Conservation (phyloP, 2,888 invertebrate genomes). For the Macrostomum cliftonense region DNA sequence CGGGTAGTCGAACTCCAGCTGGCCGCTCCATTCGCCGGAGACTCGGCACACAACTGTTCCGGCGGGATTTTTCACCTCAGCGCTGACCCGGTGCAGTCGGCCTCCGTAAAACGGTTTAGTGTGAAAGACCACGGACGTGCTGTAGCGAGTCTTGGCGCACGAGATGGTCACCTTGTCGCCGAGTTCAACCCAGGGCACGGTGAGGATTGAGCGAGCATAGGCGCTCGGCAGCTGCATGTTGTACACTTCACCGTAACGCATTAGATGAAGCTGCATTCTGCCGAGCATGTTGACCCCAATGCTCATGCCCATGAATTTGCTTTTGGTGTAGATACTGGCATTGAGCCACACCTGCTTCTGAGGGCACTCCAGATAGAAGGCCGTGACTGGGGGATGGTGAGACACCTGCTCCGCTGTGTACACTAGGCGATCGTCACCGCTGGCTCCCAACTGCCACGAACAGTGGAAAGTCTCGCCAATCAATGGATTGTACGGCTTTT, state of each 20-base stretch:
- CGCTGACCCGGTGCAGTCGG: slow-evolving; percentile 39
- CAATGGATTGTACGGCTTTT: slow-evolving; percentile 44
- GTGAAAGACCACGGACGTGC: slow-evolving; percentile 39
- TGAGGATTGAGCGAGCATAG: slow-evolving; percentile 41
- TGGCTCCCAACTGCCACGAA: slow-evolving; percentile 34
- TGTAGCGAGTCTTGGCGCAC: slow-evolving; percentile 36
- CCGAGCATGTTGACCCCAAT: slow-evolving; percentile 40
- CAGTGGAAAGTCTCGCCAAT: slow-evolving; percentile 43
- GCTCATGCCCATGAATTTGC: slow-evolving; percentile 42
- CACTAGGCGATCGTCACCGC: slow-evolving; percentile 15
- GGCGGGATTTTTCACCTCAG: slow-evolving; percentile 37
- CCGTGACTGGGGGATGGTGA: slow-evolving; percentile 42
- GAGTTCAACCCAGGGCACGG: slow-evolving; percentile 41
- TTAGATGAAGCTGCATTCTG: slow-evolving; percentile 18
- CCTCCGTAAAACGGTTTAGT: slow-evolving; percentile 43
- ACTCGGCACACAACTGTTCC: slow-evolving; percentile 33
- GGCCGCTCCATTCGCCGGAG: slow-evolving; percentile 41
- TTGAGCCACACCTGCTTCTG: slow-evolving; percentile 38
- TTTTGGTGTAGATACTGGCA: slow-evolving; percentile 40
- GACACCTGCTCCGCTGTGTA: slow-evolving; percentile 42
- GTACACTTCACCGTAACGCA: slow-evolving; percentile 36
- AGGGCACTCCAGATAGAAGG: slow-evolving; percentile 41
- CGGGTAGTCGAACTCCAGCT: slow-evolving; percentile 35
- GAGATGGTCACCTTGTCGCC: slow-evolving; percentile 38
- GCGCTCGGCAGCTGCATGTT: slow-evolving; percentile 39